Evolutionary conservation across 2,797 vertebrate species (phyloP), one percentile per base, ranked within the genome.

Genomic region (Macropodus opercularis): DNA sequence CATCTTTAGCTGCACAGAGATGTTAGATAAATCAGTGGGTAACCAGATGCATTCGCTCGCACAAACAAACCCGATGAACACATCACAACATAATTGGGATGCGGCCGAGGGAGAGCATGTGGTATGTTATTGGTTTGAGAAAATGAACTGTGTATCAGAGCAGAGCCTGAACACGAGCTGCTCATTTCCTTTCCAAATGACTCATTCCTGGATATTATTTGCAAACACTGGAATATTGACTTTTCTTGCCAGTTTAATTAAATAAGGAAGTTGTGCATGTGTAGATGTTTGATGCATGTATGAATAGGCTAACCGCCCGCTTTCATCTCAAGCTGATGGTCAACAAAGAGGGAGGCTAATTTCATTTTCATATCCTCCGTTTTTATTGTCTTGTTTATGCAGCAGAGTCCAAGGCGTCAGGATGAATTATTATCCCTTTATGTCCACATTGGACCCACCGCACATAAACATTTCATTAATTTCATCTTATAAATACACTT

Each of bases 401-500:
- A 2, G 63, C n/a, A 32, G 14, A 67, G 70, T 69, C 42, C 2
- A 6, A 44, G 54, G 76, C 13, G 27, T 47, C 57, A 68, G 31
- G 63, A 72, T 77, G 77, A 81, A 77, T 75, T 63, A 80, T 72
- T 70, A 69, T 74, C 55, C 59, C 34, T 52, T 69, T 47, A 53
- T 17, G 21, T 68, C 62, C 60, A 43, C 40, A 70, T 66, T 63
- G 76, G 70, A 39, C 59, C 43, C 63, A 63, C 35, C 17, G 39
- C 48, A 75, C 64, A 80, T 78, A 78, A 83, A 83, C 80, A 75
- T 85, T 81, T 82, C 4, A 85, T 84, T 80, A 76, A 81, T 85
- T 84, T 71, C 31, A 22, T 79, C 40, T 69, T 43, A 78, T 71
- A 73, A 76, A 83, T 43, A 9, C 55, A 14, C 50, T 49, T 39